Conservation (phyloP, 1,140 invertebrate genomes). For the Palaemon carinicauda region DNA sequence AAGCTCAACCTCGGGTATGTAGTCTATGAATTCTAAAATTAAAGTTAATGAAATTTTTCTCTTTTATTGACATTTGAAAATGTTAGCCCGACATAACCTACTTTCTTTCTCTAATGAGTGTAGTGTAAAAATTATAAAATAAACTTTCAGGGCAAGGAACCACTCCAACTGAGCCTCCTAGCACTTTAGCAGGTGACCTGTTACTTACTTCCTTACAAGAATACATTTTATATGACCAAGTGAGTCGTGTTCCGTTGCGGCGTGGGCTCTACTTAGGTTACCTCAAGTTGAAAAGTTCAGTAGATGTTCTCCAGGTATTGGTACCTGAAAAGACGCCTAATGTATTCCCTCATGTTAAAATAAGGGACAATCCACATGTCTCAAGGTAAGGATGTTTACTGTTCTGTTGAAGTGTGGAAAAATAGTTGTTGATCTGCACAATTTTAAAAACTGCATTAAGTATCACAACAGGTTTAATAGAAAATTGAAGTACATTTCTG, state of each 20-base stretch:
- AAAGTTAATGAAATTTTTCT: not conserved
- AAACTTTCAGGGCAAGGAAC: conserved; percentile 33
- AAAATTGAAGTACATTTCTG: no score
- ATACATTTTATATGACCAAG: conserved; percentile 85
- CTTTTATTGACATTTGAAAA: no score
- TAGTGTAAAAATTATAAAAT: no score
- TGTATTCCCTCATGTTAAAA: conserved; percentile 89
- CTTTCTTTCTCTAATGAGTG: no score
- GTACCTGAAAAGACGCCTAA: conserved; percentile 91
- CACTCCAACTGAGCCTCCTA: conserved; percentile 14
- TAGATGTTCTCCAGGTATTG: conserved; percentile 92
- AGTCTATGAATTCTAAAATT: not conserved
- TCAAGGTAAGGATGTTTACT: conserved; percentile 77
- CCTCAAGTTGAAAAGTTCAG: conserved; percentile 92
- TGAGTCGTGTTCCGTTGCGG: conserved; percentile 79
- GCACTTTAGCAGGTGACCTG: conserved; percentile 44
- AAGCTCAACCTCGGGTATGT: conserved; percentile 72
- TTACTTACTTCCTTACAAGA: conserved; percentile 44
- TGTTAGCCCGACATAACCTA: no score
- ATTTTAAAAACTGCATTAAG: no score
- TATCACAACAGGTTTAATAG: no score
- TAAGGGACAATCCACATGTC: conserved; percentile 93
- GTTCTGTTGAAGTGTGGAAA: no score
- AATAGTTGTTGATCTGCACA: no score
- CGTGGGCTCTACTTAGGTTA: conserved; percentile 94